Base-by-base conservation (phyloP, 2,888 invertebrate genomes). In the Drosophila multiciliata region DNA sequence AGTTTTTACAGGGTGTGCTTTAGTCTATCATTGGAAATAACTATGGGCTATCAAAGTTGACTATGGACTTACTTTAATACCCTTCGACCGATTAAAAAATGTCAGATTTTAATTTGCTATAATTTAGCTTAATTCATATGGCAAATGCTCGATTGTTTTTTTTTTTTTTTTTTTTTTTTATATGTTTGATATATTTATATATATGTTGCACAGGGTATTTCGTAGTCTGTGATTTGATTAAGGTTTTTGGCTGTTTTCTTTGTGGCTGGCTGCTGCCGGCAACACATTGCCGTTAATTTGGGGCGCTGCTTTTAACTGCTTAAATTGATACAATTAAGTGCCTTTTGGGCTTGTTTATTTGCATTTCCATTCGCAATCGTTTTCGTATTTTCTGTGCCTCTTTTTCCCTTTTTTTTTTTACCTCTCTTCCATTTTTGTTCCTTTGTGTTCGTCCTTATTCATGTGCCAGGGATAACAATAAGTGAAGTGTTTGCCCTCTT, bases 271-370 rank as follows among this genome's bases (percentile, higher is more conserved):
- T 38, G 42, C 54, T 29, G 58, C 48, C 35, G 33, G 64, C 58
- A 42, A 64, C 58, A 42, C 59, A 66, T 48, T 58, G 26, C 23
- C 52, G 67, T 79, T 75, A 79, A 75, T 75, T 38, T 64, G 60
- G 40, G 53, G 26, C 49, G 64, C 65, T 69, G 75, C 75, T 76
- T 81, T 89, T 83, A 75, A 83, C 66, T 74, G 73, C 77, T 82
- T 75, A 78, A 84, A 87, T 86, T 83, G 89, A 75, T 87, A 78
- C 87, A 84, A 84, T 84, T 89, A 89, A 87, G 83, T 87, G 84
- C 71, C 89, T 76, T 86, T 86, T 64, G 69, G 86, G 71, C 69
- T 68, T 79, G 79, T 85, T 85, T 82, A 77, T 82, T 76, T 65
- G 66, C 69, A 75, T 83, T 87, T 68, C 48, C 58, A 49, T 69